Evolutionary conservation across 1,140 invertebrate species (phyloP).

Genomic region (Nasonia vitripennis): DNA sequence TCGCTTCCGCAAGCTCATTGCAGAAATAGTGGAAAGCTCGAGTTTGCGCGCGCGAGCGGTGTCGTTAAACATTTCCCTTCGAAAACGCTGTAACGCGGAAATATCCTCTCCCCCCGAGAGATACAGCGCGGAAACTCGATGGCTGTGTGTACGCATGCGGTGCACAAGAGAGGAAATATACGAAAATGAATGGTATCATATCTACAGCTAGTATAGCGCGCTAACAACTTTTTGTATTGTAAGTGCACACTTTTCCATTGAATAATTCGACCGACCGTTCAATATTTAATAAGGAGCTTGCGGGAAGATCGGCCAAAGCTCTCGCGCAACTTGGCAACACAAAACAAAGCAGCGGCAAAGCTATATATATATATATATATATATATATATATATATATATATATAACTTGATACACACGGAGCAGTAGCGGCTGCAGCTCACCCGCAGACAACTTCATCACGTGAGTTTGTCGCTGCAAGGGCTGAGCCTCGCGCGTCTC

Average conservation of each 20-base stretch:
- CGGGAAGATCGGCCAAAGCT: neutral
- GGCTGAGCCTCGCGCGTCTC: neutral
- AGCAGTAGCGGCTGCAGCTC: neutral
- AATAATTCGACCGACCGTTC: neutral
- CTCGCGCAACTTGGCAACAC: neutral
- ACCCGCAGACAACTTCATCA: slow-evolving; percentile 25
- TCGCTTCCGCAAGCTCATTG: neutral
- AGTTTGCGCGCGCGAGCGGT: neutral
- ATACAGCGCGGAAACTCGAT: slow-evolving; percentile 16
- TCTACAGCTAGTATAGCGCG: neutral
- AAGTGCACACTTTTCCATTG: neutral
- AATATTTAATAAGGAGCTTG: neutral
- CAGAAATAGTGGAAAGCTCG: neutral
- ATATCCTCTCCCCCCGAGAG: neutral
- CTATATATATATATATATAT: neutral
- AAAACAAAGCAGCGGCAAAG: slow-evolving; percentile 14
- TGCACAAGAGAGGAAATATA: neutral
- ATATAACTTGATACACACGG: neutral
- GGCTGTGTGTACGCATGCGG: neutral
- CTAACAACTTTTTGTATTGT: neutral
- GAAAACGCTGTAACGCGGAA: neutral
- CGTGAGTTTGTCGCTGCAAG: slow-evolving; percentile 7
- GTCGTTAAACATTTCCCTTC: slow-evolving; percentile 24
- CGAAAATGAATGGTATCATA: neutral
- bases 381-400: too few species aligned